A percentile compares a stretch with the other conserved stretches of the same genome.
Evolutionary conservation across 2,797 vertebrate species (phyloP).

Genomic region (Muraenolepis orangiensis): DNA sequence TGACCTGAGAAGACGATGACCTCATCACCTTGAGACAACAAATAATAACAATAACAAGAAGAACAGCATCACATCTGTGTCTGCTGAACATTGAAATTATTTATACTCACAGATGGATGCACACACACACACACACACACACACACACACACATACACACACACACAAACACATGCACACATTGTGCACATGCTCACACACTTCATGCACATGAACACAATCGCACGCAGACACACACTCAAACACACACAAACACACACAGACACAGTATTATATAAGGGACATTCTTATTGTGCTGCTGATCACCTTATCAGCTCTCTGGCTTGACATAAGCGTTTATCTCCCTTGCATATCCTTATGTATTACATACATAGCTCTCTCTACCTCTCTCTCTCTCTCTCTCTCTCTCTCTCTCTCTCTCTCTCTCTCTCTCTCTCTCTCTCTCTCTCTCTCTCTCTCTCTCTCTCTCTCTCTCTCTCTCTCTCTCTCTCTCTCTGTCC

Average conservation of each 20-base stretch:
- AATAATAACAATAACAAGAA: slow-evolving; percentile 12
- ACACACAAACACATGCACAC: not conserved
- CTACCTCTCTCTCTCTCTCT: not conserved
- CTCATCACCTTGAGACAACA: slow-evolving; percentile 28
- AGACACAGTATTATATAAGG: not conserved
- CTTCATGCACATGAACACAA: slow-evolving; percentile 3
- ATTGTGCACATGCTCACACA: slow-evolving; percentile 7
- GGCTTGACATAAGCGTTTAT: not conserved
- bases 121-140: slow-evolving; percentile 1
- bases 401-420: not conserved
- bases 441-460: slow-evolving; percentile 1
- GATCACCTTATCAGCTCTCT: slow-evolving; percentile 8
- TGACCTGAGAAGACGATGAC: slow-evolving; percentile 31
- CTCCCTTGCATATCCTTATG: not conserved
- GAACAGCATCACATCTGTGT: slow-evolving; percentile 40
- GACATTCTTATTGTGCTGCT: not conserved
- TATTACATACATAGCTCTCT: not conserved
- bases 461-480: slow-evolving; percentile 9
- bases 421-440: not conserved
- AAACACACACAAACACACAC: slow-evolving; percentile 14
- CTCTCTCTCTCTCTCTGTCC: not conserved
- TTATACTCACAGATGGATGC: slow-evolving; percentile 16
- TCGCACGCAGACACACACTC: not conserved
- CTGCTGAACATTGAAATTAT: slow-evolving; percentile 22
- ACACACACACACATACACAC: not conserved